Conservation (phyloP, 2,888 invertebrate species). For the Hydropsyche betteni region DNA sequence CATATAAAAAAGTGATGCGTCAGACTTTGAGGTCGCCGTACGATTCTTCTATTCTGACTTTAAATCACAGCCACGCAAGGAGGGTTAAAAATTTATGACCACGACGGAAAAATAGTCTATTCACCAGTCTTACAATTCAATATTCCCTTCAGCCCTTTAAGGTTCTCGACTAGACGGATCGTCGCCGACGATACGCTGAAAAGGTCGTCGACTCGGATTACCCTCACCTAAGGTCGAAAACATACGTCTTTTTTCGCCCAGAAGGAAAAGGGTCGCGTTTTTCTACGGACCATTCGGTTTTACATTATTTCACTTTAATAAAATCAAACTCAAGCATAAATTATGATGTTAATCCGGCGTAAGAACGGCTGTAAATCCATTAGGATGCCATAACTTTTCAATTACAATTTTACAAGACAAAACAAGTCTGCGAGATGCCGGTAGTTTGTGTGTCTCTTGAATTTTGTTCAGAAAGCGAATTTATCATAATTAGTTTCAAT, state of each 20-base stretch:
- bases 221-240: not conserved
- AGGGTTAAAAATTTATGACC: slow-evolving; percentile 27
- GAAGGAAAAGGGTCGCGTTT: not conserved
- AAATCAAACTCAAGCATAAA: not conserved
- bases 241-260: not conserved
- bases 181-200: not conserved
- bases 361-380: not conserved
- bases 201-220: slow-evolving; percentile 24
- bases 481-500: slow-evolving; percentile 20
- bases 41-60: too few relatives aligned
- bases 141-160: slow-evolving; percentile 11
- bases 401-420: slow-evolving; percentile 1
- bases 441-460: slow-evolving; percentile 10
- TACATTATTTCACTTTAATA: not conserved
- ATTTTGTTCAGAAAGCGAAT: slow-evolving; percentile 13
- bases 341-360: too few relatives aligned
- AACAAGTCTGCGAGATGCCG: not conserved
- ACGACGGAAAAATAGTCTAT: slow-evolving; percentile 36
- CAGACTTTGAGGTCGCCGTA: too few relatives aligned
- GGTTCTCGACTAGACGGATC: slow-evolving; percentile 1
- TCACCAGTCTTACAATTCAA: slow-evolving; percentile 37
- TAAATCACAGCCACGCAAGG: slow-evolving; percentile 21
- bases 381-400: slow-evolving; percentile 2
- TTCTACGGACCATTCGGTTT: not conserved
- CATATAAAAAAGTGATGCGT: too few relatives aligned